Evolutionary conservation across 2,797 vertebrate genomes (phyloP), one percentile per base, ranked within the genome.

Genomic region (Crax fasciolata): DNA sequence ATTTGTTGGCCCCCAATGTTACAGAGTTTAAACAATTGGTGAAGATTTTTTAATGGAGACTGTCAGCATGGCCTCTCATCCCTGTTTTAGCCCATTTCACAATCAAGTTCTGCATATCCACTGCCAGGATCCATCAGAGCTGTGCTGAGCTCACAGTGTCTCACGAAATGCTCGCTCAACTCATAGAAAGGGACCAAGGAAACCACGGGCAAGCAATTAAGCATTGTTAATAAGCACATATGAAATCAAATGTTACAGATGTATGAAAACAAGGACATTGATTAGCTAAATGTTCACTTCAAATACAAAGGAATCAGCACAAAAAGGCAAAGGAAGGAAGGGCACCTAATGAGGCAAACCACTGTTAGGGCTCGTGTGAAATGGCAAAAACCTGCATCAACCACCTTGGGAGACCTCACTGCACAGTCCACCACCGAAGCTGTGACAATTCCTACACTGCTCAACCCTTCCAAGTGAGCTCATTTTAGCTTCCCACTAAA

Each of bases 1-100:
- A 58, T 49, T 59, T 59, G 38, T 1, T 59, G 92, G 94, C 21
- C 81, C 62, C 55, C 61, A 78, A 73, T 44, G 73, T 58, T 62
- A 72, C 63, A 67, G 63, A 16, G 90, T 91, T 91, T 87, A 71
- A 90, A 91, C 77, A 90, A 78, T 59, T 51, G 25, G 76, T 75
- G 86, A 52, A 46, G 57, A 83, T 61, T 54, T 52, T 88, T 79
- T 89, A 28, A n/a, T 46, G 48, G 13, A 73, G 63, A 72, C 44
- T 81, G 41, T 48, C 75, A 66, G 61, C 72, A 39, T 3, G 49
- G 59, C 38, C 81, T n/a, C 49, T 90, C 49, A 71, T 58, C 83
- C 61, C 77, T 25, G 41, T 48, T 93, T 84, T 65, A 61, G 41
- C 46, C 80, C 71, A 67, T 58, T 44, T 87, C 82, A 63, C 43